Conservation (phyloP, 35 echinoderm and acorn worm species). For the Holothuria glaberrima region DNA sequence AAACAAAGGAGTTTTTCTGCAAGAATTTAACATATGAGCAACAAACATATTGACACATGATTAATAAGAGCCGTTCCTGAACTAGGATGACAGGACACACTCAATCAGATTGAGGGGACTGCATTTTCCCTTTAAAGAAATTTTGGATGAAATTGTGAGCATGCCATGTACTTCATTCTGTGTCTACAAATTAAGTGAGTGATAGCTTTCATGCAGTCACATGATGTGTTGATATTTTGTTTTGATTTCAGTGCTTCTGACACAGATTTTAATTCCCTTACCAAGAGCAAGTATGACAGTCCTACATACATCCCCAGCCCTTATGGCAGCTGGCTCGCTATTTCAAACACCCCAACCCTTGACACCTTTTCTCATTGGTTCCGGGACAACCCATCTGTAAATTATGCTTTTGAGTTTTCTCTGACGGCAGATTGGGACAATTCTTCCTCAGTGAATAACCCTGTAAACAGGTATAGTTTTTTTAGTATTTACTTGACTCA, state of each 20-base stretch:
- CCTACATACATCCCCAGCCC: conserved; percentile 79
- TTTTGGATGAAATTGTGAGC: no score
- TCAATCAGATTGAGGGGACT: no score
- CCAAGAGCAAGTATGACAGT: conserved; percentile 53
- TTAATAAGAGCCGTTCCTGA: no score
- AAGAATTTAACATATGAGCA: no score
- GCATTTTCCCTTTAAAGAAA: no score
- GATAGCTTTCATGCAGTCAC: not conserved
- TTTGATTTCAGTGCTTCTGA: conserved; percentile 55
- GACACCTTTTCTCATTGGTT: conserved; percentile 93
- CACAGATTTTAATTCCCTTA: conserved; percentile 67
- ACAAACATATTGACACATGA: no score
- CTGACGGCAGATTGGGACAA: conserved; percentile 76
- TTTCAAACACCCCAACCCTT: conserved; percentile 67
- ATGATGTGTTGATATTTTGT: not conserved
- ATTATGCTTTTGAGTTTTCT: conserved; percentile 57
- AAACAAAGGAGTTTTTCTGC: no score
- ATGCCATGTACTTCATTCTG: no score
- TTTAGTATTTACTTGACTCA: no score
- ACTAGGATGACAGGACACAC: no score
- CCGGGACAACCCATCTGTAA: conserved; percentile 59
- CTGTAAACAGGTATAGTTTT: conserved; percentile 77
- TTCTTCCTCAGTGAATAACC: conserved; percentile 67
- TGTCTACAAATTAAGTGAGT: no score
- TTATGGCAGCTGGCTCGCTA: conserved; percentile 75